Conservation (phyloP, 92 coral and sea anemone species). For the Epizoanthus fatuus region DNA sequence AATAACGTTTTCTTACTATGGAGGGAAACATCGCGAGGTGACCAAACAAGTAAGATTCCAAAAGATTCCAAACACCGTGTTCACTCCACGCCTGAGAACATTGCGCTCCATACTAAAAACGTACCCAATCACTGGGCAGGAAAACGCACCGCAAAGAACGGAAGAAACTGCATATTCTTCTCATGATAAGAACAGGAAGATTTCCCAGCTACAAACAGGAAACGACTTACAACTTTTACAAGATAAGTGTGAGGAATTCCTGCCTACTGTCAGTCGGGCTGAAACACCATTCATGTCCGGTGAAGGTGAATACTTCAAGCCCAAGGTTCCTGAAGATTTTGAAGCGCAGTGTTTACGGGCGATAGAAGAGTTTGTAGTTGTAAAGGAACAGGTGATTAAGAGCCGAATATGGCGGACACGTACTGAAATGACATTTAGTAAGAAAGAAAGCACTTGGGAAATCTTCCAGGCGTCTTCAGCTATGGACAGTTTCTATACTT, state of each 20-base stretch:
- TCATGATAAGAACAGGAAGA: background rate
- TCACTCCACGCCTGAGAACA: constrained; percentile 69
- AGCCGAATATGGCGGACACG: constrained; percentile 81
- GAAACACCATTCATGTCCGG: background rate
- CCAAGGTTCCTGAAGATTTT: constrained; percentile 79
- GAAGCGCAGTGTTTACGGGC: constrained; percentile 83
- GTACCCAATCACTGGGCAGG: background rate
- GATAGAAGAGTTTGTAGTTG: constrained; percentile 77
- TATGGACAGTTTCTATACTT: constrained; percentile 78
- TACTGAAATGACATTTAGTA: constrained; percentile 84
- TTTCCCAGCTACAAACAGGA: background rate
- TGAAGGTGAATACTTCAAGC: constrained; percentile 57
- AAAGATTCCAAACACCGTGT: constrained; percentile 68
- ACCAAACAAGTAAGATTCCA: constrained; percentile 73
- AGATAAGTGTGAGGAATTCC: background rate
- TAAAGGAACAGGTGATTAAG: constrained; percentile 86
- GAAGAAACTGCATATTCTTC: constrained; percentile 35
- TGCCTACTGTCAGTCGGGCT: background rate
- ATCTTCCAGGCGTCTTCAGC: constrained; percentile 50
- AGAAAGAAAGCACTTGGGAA: constrained; percentile 69
- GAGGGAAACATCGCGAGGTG: constrained; percentile 67
- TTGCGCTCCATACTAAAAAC: constrained; percentile 76
- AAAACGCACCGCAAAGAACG: background rate
- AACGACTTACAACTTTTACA: background rate
- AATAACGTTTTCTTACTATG: constrained; percentile 78